These are phyloP conservation scores for Rhabdomys pumilio DNA, from an alignment of 2,797 vertebrate species.

Conservation along the genomic window DNA sequence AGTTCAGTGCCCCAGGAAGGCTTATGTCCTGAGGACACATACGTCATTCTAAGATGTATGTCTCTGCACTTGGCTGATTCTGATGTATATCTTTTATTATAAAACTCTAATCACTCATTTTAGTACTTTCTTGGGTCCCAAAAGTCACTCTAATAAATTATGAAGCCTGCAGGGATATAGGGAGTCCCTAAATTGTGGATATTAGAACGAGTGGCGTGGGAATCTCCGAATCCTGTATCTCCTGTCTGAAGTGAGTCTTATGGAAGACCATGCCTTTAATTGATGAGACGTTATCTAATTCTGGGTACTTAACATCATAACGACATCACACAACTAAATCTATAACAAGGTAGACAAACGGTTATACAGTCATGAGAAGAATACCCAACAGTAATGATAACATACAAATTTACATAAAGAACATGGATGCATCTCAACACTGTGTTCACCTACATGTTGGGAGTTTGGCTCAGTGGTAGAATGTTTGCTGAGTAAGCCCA, in stretches of 20 bases:
- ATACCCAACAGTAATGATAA: not conserved
- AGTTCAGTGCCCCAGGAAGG: not conserved
- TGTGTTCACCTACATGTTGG: not conserved
- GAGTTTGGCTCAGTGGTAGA: not conserved
- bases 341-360: not conserved
- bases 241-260: not conserved
- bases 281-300: not conserved
- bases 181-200: not conserved
- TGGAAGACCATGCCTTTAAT: not conserved
- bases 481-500: not conserved
- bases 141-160: not conserved
- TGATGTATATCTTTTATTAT: not conserved
- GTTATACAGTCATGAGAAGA: not conserved
- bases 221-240: not conserved
- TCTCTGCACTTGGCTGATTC: not conserved
- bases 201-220: not conserved
- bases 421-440: not conserved
- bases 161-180: not conserved
- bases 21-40: not conserved
- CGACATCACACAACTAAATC: not conserved
- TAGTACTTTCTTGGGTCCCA: not conserved
- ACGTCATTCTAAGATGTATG: not conserved
- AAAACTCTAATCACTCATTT: constrained; percentile 32
- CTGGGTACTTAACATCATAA: not conserved
- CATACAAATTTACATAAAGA: not conserved